phyloP scores from a whole-genome alignment of 1,140 invertebrate species.

The Orussus abietinus region DNA sequence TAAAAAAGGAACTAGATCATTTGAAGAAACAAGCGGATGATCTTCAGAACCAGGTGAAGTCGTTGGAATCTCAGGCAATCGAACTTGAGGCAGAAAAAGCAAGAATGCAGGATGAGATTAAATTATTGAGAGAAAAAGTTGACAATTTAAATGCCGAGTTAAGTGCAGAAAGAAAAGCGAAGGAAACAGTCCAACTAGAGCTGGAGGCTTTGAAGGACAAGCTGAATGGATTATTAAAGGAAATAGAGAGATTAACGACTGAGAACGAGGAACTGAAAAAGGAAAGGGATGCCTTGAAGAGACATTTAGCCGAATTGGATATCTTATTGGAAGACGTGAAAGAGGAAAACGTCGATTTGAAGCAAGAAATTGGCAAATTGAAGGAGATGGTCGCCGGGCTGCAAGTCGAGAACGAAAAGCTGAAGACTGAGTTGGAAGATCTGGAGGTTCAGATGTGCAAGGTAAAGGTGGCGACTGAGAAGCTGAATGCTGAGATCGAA shows the following conservation, averaged over 20 bases:
- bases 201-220: constrained; percentile 26
- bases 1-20: constrained; percentile 4
- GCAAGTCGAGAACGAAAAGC: constrained; percentile 9
- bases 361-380: constrained; percentile 15
- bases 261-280: neutral
- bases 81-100: constrained; percentile 15
- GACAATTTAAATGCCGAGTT: constrained; percentile 10
- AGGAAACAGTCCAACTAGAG: constrained; percentile 15
- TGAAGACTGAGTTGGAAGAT: constrained; percentile 14
- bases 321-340: constrained; percentile 13
- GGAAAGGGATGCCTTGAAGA: neutral
- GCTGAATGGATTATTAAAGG: constrained; percentile 20
- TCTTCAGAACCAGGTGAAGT: constrained; percentile 12
- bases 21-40: constrained; percentile 13
- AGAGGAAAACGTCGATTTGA: constrained; percentile 12
- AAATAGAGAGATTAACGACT: neutral
- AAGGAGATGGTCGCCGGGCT: constrained; percentile 10
- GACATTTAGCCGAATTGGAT: neutral
- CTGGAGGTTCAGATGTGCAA: constrained; percentile 10
- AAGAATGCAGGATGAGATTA: constrained; percentile 12
- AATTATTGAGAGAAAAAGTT: constrained; percentile 11
- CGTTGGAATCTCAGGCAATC: constrained; percentile 15
- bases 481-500: constrained; percentile 18
- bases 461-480: constrained; percentile 10
- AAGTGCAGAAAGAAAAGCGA: constrained; percentile 7